Conservation (phyloP, 2,113 vertebrate genomes). For the Synchiropus splendidus region DNA sequence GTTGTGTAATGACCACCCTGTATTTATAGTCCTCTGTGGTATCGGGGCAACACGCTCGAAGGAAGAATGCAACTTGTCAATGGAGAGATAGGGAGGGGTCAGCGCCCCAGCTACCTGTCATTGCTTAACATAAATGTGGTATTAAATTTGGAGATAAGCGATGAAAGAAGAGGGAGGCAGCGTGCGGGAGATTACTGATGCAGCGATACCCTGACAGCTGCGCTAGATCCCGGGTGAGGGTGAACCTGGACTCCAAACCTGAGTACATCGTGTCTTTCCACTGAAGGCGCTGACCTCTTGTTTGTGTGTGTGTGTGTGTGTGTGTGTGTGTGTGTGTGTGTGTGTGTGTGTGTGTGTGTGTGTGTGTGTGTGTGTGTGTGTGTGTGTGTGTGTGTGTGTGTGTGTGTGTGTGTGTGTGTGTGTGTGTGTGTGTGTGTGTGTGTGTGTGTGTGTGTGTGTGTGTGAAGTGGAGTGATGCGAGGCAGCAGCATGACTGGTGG, state of each 20-base stretch:
- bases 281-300: slow-evolving; percentile 45
- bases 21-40: slow-evolving; percentile 27
- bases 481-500: slow-evolving; percentile 49
- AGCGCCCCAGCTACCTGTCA: slow-evolving; percentile 51
- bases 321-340: slow-evolving; percentile 25
- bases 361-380: slow-evolving; percentile 10
- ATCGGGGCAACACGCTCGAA: slow-evolving; percentile 6
- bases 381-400: slow-evolving; percentile 11
- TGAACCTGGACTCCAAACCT: slow-evolving; percentile 28
- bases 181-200: slow-evolving; percentile 40
- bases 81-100: slow-evolving; percentile 37
- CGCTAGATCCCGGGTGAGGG: slow-evolving; percentile 42
- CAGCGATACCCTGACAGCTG: slow-evolving; percentile 53
- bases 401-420: background rate
- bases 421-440: slow-evolving; percentile 6
- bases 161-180: slow-evolving; percentile 54
- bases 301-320: slow-evolving; percentile 19
- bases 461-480: slow-evolving; percentile 33
- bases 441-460: slow-evolving; percentile 22
- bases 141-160: slow-evolving; percentile 62
- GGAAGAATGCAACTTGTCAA: slow-evolving; percentile 54
- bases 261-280: slow-evolving; percentile 42
- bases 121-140: slow-evolving; percentile 59
- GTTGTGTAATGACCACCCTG: slow-evolving; percentile 28
- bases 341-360: slow-evolving; percentile 25